Conservation (phyloP, 2,797 vertebrate genomes). For the Rallus crepitans region DNA sequence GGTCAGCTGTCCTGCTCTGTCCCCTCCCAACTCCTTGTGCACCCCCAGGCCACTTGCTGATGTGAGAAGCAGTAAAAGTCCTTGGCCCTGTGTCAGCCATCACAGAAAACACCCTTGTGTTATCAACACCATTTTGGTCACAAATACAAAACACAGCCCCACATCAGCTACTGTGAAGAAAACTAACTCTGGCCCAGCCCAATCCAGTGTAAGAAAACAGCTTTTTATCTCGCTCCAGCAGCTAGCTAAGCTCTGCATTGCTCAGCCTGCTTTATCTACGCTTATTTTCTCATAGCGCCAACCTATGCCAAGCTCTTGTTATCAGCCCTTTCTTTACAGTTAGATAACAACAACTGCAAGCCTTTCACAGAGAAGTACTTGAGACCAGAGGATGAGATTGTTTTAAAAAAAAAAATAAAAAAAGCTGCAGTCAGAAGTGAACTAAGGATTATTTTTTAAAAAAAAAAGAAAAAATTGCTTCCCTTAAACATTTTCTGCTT, state of each 20-base stretch:
- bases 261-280: not conserved
- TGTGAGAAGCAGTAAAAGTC: not conserved
- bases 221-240: not conserved
- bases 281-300: not conserved
- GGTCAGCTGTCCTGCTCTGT: not conserved
- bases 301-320: not conserved
- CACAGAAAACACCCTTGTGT: not conserved
- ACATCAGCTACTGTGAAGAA: not conserved
- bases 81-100: fast-evolving
- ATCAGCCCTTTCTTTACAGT: not conserved
- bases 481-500: not conserved
- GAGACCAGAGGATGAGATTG: not conserved
- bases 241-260: not conserved
- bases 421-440: not conserved
- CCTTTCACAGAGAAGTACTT: not conserved
- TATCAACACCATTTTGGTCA: fast-evolving
- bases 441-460: not conserved
- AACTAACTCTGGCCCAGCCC: not conserved
- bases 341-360: not conserved
- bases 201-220: not conserved
- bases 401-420: not conserved
- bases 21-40: not conserved
- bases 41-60: not conserved
- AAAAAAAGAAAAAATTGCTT: not conserved
- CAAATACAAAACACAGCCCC: not conserved